Conservation (phyloP, 2,797 vertebrate species). For the Lepus oiostolus region DNA sequence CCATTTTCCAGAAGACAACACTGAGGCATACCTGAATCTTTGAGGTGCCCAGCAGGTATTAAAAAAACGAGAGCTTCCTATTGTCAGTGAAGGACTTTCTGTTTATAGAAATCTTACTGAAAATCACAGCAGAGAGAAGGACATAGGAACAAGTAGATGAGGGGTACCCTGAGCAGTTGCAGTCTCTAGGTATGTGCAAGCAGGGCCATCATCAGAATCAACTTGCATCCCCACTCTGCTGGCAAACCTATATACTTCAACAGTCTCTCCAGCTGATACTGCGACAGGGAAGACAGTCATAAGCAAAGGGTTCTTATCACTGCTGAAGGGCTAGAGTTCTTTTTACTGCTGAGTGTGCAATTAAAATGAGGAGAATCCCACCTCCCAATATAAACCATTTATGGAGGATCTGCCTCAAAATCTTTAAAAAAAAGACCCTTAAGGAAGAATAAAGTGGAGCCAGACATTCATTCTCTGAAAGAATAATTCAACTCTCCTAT, state of each 20-base stretch:
- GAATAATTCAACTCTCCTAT: not conserved
- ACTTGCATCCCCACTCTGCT: not conserved
- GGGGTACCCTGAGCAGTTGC: not conserved
- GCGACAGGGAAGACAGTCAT: not conserved
- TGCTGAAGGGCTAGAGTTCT: not conserved
- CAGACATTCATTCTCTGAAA: not conserved
- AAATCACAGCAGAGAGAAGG: constrained; percentile 11
- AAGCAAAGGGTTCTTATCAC: not conserved
- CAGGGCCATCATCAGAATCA: not conserved
- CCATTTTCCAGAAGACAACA: not conserved
- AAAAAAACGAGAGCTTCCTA: not conserved
- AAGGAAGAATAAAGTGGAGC: not conserved
- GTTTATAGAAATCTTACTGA: not conserved
- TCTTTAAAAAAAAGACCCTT: constrained; percentile 26
- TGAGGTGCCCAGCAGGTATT: not conserved
- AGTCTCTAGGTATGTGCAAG: constrained; percentile 1
- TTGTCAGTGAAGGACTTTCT: not conserved
- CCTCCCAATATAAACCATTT: not conserved
- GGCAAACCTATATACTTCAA: not conserved
- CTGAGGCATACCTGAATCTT: not conserved
- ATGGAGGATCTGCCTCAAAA: not conserved
- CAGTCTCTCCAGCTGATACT: not conserved
- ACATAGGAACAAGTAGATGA: not conserved
- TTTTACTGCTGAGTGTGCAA: not conserved
- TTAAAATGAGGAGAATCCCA: not conserved